A percentile compares a stretch with the other conserved stretches of the same genome.
phyloP scores from a whole-genome alignment of 2,113 vertebrate species.

The Cyprinodon tularosa region DNA sequence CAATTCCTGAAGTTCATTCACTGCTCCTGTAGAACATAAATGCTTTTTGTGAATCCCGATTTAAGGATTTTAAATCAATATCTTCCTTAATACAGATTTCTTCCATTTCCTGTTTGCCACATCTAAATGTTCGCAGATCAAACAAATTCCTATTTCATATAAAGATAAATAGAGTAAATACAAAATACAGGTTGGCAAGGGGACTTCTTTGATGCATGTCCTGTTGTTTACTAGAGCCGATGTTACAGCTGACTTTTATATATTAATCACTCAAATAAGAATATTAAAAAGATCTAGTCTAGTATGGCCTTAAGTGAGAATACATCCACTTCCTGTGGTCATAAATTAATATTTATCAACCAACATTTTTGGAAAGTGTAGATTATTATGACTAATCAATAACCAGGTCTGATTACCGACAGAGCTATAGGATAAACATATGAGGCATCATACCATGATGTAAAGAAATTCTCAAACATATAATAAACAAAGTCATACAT shows the following conservation, averaged over 20 bases:
- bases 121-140: neutral
- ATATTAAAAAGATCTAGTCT: neutral
- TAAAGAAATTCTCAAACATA: neutral
- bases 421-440: no score
- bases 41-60: neutral
- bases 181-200: neutral
- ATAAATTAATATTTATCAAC: neutral
- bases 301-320: neutral
- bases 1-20: constrained; percentile 64
- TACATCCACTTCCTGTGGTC: neutral
- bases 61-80: neutral
- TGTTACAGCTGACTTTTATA: no score
- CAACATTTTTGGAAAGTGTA: neutral
- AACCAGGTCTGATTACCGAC: no score
- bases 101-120: neutral
- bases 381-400: neutral
- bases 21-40: constrained; percentile 39
- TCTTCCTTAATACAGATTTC: no score
- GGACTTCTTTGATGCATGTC: no score
- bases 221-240: no score
- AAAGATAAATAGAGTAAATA: neutral
- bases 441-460: no score
- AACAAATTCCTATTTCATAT: neutral
- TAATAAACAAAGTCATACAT: neutral
- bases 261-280: no score